Evolutionary conservation across 2,888 invertebrate species (phyloP).

Genomic region (Ecdyonurus torrentis): DNA sequence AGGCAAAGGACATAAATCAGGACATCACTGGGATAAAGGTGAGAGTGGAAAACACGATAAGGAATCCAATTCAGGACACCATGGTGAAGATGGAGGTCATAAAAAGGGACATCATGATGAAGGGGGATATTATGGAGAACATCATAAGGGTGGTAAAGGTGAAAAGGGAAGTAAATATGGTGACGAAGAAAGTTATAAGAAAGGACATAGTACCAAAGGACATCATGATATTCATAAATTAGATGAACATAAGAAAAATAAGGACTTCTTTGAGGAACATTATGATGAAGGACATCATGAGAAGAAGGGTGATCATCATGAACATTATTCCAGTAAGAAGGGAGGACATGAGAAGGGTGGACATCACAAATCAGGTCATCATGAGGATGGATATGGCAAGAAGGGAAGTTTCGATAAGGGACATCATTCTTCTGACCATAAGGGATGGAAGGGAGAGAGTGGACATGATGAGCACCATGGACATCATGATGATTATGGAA

Average conservation of each 20-base stretch:
- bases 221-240: slow-evolving; percentile 71
- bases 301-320: slow-evolving; percentile 58
- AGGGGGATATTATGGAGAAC: slow-evolving; percentile 44
- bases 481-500: slow-evolving; percentile 29
- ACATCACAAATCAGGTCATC: slow-evolving; percentile 31
- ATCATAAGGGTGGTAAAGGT: slow-evolving; percentile 47
- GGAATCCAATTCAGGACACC: slow-evolving; percentile 42
- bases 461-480: slow-evolving; percentile 40
- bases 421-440: slow-evolving; percentile 27
- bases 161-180: slow-evolving; percentile 47
- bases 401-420: slow-evolving; percentile 38
- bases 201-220: slow-evolving; percentile 73
- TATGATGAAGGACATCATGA: slow-evolving; percentile 67
- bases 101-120: slow-evolving; percentile 45
- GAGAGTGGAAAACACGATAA: slow-evolving; percentile 57
- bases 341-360: slow-evolving; percentile 50
- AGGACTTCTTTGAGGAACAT: slow-evolving; percentile 72
- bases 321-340: slow-evolving; percentile 66
- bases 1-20: slow-evolving; percentile 38
- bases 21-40: slow-evolving; percentile 27
- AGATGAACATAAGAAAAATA: slow-evolving; percentile 73
- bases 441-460: slow-evolving; percentile 33
- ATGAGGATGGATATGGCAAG: slow-evolving; percentile 37
- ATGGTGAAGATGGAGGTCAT: slow-evolving; percentile 41
- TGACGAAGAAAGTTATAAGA: slow-evolving; percentile 58